These are phyloP conservation scores for Xiphophorus maculatus DNA, from an alignment of 2,113 vertebrate genomes.

Conservation along the genomic window DNA sequence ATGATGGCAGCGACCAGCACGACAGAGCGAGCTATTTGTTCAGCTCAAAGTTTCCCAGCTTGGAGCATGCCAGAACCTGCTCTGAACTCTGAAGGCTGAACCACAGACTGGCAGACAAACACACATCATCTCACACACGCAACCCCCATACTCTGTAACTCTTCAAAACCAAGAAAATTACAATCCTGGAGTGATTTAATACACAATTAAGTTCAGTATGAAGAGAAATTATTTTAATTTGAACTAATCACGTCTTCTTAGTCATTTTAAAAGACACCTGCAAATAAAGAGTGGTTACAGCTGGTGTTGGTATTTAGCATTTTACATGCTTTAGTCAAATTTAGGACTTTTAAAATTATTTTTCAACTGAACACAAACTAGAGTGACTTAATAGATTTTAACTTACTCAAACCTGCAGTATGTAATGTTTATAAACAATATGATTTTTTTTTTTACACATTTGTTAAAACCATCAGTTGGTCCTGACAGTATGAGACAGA, in stretches of 20 bases:
- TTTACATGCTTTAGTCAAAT: neutral
- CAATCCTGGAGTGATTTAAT: constrained; percentile 12
- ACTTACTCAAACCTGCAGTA: no score
- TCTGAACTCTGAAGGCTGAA: constrained; percentile 67
- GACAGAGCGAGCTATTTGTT: constrained; percentile 80
- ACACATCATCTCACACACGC: constrained; percentile 52
- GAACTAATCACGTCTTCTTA: neutral
- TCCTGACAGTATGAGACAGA: no score
- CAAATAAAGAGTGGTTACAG: constrained; percentile 4
- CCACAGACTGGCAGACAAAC: constrained; percentile 54
- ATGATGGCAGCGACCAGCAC: constrained; percentile 62
- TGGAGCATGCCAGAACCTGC: constrained; percentile 80
- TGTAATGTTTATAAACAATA: no score
- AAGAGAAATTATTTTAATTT: neutral
- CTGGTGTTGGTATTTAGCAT: constrained; percentile 12
- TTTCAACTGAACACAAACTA: neutral
- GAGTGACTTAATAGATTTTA: no score
- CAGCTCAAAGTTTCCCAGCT: constrained; percentile 81
- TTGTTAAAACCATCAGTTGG: no score
- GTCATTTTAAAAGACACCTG: constrained; percentile 10
- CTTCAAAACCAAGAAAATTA: constrained; percentile 37
- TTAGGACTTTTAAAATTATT: neutral
- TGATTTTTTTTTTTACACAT: no score
- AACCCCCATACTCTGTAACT: constrained; percentile 45
- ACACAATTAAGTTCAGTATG: neutral